Base-by-base conservation (phyloP, 92 coral and sea anemone species). In the Montipora capitata region DNA sequence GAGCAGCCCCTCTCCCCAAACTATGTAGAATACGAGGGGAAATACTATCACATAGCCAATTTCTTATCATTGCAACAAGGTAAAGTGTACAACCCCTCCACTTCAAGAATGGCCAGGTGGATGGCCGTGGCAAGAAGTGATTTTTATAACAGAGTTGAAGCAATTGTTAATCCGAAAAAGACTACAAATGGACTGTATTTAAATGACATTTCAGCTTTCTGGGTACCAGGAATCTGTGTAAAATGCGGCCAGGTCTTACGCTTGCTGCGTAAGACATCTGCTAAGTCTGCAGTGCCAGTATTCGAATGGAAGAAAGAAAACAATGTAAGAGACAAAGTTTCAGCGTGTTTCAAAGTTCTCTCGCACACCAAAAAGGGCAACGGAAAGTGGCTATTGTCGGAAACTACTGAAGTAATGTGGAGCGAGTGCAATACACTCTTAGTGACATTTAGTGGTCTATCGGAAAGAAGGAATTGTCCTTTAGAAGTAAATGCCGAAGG, bases 31-130 rank as follows among this genome's bases (percentile, higher is more conserved):
- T 85, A 77, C 41, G 69, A 77, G 17, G 90, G 90, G n/a, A 74
- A 85, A 35, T 85, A 40, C 56, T 85, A 66, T 38, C 89, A 85
- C 17, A 76, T 64, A 14, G 69, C 83, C 14, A 82, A 76, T 48
- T 85, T 85, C 48, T 73, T 85, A 17, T 85, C 78, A 8, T 17
- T 85, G 13, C 84, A 85, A 40, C 76, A 76, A 49, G 90, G 90
- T 3, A 85, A 85, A 17, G 84, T 77, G 7, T 48, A 85, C 17
- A 14, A 11, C 2, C 79, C 87, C 44, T 45, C 59, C 5, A 56
- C 78, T 3, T 86, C 79, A 5, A 59, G 85, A 20, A 52, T 86
- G 54, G 20, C 90, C 12, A 20, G 78, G 12, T 86, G 78, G 88
- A 79, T 63, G 83, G 52, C 83, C 14, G 16, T 61, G 40, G 44